Evolutionary conservation across 1,140 invertebrate species (phyloP), one percentile per base, ranked within the genome.

Genomic region (Drosophila leontia): DNA sequence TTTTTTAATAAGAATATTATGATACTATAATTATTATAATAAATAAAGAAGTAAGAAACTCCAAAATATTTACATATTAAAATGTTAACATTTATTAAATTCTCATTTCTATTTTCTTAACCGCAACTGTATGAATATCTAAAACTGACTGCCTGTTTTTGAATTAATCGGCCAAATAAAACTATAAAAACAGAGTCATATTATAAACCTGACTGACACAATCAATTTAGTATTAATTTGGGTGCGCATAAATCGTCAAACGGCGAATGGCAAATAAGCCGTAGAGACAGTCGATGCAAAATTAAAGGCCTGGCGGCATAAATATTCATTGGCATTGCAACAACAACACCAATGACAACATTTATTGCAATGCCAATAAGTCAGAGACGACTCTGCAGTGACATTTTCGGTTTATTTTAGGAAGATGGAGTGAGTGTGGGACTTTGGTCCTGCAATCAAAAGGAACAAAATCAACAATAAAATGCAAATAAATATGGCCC

Each of bases 171-270:
- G 12, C n/a, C 13, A 17, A 42, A 51, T 35, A 60, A 39, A 72
- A 69, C 60, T n/a, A 60, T 32, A 51, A 41, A 71, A 34, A 63
- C 17, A 58, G 8, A 59, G 37, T 15, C 45, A 34, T 75, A 65
- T 67, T 75, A 63, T 75, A 56, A 58, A 59, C 44, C 67, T 62
- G 74, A 64, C 67, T 65, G 74, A 64, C 83, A 80, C 80, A 88
- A 87, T 87, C 84, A 84, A 88, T 88, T 83, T 88, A 65, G 84
- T 84, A 88, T 87, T 87, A 87, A 87, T 84, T 88, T 88, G 55
- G 45, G 41, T 48, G 55, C 57, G 77, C 75, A 87, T 83, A 86
- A 87, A 86, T 87, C 70, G 64, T 58, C 47, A 57, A 77, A 59
- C 26, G 41, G 47, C 35, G 56, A 58, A 57, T 58, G 42, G 53